A percentile compares a stretch with the other conserved stretches of the same genome.
Conservation (phyloP, 2,888 invertebrate species). For the Drosophila gaucha region DNA sequence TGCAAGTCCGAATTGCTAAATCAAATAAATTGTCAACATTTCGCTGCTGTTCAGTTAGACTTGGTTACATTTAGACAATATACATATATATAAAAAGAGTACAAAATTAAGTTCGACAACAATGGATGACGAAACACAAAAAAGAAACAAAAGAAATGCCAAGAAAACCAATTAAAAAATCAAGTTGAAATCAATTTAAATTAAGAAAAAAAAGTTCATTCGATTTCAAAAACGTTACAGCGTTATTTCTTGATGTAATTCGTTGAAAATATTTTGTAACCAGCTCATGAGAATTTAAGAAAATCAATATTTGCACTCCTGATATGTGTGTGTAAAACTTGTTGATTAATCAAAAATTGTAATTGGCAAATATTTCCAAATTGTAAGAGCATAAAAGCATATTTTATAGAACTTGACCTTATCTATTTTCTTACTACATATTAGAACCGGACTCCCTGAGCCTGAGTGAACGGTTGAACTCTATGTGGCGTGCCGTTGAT, state of each 20-base stretch:
- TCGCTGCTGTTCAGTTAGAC: slow-evolving; percentile 28
- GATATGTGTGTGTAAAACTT: slow-evolving; percentile 20
- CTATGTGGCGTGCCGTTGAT: slow-evolving; percentile 41
- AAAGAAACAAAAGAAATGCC: slow-evolving; percentile 20
- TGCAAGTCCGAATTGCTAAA: slow-evolving; percentile 37
- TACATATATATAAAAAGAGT: slow-evolving; percentile 35
- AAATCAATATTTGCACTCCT: slow-evolving; percentile 25
- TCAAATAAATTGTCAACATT: slow-evolving; percentile 25
- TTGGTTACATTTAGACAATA: slow-evolving; percentile 39
- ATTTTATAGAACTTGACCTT: slow-evolving; percentile 50
- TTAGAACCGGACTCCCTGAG: slow-evolving; percentile 29
- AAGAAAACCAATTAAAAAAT: slow-evolving; percentile 27
- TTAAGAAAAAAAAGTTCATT: slow-evolving; percentile 14
- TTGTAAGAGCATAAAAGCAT: slow-evolving; percentile 36
- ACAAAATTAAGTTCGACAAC: slow-evolving; percentile 38
- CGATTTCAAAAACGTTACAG: slow-evolving; percentile 9
- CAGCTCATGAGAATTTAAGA: slow-evolving; percentile 47
- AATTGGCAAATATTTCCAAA: slow-evolving; percentile 40
- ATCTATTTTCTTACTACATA: slow-evolving; percentile 55
- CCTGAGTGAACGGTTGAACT: slow-evolving; percentile 20
- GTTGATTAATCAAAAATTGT: slow-evolving; percentile 22
- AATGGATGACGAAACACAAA: slow-evolving; percentile 2
- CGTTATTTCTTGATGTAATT: slow-evolving; percentile 23
- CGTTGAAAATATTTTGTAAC: slow-evolving; percentile 25
- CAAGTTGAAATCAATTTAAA: slow-evolving; percentile 26